phyloP scores from a whole-genome alignment of 2,797 vertebrate genomes.

The Malurus splendens region DNA sequence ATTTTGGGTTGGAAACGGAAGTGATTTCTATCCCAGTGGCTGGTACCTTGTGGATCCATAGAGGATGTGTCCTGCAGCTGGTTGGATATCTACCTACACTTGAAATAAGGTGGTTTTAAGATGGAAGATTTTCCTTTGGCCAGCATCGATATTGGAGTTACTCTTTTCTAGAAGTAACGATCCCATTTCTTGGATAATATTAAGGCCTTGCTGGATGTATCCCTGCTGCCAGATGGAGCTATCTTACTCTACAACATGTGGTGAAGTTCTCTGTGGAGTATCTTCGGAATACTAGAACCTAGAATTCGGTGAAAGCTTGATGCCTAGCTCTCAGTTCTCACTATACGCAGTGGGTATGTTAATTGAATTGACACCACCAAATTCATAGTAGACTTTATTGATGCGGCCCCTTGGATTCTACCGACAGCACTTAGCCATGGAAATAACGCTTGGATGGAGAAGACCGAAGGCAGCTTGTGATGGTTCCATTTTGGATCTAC shows the following conservation, averaged over 20 bases:
- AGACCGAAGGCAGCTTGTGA: slow-evolving; percentile 68
- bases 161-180: slow-evolving; percentile 69
- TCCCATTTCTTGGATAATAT: slow-evolving; percentile 73
- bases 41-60: slow-evolving; percentile 75
- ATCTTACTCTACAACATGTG: slow-evolving; percentile 66
- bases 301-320: slow-evolving; percentile 63
- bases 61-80: slow-evolving; percentile 76
- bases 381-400: slow-evolving; percentile 59
- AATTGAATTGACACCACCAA: slow-evolving; percentile 71
- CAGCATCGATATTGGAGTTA: slow-evolving; percentile 74
- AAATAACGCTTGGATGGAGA: slow-evolving; percentile 68
- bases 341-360: slow-evolving; percentile 56
- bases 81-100: slow-evolving; percentile 75
- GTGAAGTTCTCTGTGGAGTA: slow-evolving; percentile 73
- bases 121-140: slow-evolving; percentile 72
- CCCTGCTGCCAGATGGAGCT: slow-evolving; percentile 72
- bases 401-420: slow-evolving; percentile 74
- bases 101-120: slow-evolving; percentile 65
- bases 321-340: slow-evolving; percentile 61
- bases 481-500: slow-evolving; percentile 76
- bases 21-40: slow-evolving; percentile 77
- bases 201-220: slow-evolving; percentile 77
- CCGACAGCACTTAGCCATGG: slow-evolving; percentile 67
- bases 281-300: slow-evolving; percentile 68
- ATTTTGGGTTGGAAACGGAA: slow-evolving; percentile 82